A percentile compares a stretch with the other conserved stretches of the same genome.
Conservation (phyloP, 2,888 invertebrate species). For the Nezara viridula region DNA sequence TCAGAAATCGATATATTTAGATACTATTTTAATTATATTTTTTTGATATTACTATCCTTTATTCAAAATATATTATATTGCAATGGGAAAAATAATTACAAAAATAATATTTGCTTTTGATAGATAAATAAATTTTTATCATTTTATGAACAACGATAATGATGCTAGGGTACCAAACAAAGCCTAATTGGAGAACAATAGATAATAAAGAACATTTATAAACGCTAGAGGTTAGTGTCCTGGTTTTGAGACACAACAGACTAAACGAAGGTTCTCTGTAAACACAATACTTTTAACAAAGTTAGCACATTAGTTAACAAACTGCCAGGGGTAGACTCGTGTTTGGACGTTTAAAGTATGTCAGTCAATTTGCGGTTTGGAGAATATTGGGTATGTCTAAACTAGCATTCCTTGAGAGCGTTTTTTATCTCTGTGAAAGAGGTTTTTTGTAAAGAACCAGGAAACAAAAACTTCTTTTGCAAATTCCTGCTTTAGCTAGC, state of each 20-base stretch:
- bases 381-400: not conserved
- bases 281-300: slow-evolving; percentile 6
- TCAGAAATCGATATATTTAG: too few species aligned
- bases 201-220: not conserved
- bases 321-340: not conserved
- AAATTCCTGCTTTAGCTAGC: too few species aligned
- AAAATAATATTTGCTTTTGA: too few species aligned
- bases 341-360: not conserved
- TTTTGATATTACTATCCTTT: too few species aligned
- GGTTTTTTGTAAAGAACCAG: too few species aligned
- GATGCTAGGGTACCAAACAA: not conserved
- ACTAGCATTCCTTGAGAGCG: not conserved
- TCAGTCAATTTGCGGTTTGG: not conserved
- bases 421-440: not conserved
- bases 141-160: too few species aligned
- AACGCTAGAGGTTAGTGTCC: not conserved
- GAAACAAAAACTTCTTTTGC: too few species aligned
- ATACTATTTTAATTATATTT: too few species aligned
- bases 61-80: too few species aligned
- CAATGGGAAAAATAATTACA: too few species aligned
- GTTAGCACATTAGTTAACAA: not conserved
- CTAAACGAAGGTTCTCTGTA: not conserved
- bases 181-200: not conserved
- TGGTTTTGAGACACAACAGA: not conserved
- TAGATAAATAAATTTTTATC: too few species aligned